Percentiles rank a stretch among this genome's conserved stretches.
Conservation (phyloP, 2,888 invertebrate species). For the Heteropelma amictum region DNA sequence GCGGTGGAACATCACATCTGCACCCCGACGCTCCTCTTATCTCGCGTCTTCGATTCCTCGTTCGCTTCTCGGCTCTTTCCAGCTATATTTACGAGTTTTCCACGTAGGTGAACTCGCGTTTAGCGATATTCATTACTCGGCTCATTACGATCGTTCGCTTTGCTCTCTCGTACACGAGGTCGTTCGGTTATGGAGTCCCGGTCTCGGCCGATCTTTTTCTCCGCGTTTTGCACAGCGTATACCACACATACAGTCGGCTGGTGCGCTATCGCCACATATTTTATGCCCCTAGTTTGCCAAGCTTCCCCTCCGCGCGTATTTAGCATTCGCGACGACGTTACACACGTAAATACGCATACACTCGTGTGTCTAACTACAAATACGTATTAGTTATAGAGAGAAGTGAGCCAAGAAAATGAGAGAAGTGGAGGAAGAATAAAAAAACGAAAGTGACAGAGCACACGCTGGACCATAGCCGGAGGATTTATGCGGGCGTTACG, state of each 20-base stretch:
- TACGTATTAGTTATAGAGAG: not conserved
- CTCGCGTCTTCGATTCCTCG: not conserved
- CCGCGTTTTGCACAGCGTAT: not conserved
- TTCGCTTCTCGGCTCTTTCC: slow-evolving; percentile 2
- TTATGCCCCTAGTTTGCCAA: slow-evolving; percentile 56
- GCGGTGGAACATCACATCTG: not conserved
- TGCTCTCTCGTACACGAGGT: not conserved
- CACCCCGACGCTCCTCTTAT: not conserved
- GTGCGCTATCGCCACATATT: slow-evolving; percentile 59
- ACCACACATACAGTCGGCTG: not conserved
- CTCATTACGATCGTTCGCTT: slow-evolving; percentile 62
- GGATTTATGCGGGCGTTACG: slow-evolving; percentile 64
- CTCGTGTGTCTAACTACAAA: not conserved
- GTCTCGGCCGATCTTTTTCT: not conserved
- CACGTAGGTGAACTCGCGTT: slow-evolving; percentile 63
- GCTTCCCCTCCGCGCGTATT: slow-evolving; percentile 56
- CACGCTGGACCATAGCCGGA: slow-evolving; percentile 50
- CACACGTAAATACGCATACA: slow-evolving; percentile 28
- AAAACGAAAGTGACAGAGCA: slow-evolving; percentile 41
- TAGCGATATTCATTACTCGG: slow-evolving; percentile 67
- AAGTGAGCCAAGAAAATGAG: slow-evolving; percentile 28
- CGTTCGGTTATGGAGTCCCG: not conserved
- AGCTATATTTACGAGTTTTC: slow-evolving; percentile 62
- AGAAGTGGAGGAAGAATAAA: slow-evolving; percentile 13
- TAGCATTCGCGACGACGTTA: slow-evolving; percentile 62